Evolutionary conservation across 2,888 invertebrate genomes (phyloP).

Genomic region (Hyposoter didymator): DNA sequence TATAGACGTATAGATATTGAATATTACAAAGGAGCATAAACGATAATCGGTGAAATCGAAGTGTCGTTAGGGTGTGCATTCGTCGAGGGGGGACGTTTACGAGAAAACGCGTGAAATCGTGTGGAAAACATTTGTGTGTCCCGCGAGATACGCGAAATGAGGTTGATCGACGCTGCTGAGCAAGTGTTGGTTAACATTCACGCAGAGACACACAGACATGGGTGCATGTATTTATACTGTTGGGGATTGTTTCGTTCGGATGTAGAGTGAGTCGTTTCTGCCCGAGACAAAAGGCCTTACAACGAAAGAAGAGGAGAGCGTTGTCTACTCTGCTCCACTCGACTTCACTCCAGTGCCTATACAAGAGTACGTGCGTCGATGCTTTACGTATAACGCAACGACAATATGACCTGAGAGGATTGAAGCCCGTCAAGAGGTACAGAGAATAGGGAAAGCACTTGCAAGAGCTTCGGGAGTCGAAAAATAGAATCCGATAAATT

Average conservation of each 20-base stretch:
- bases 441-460: conserved; percentile 35
- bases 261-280: conserved; percentile 34
- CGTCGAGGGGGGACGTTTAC: conserved; percentile 33
- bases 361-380: background rate
- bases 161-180: conserved; percentile 45
- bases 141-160: conserved; percentile 53
- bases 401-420: conserved; percentile 12
- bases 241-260: conserved; percentile 16
- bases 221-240: background rate
- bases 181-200: background rate
- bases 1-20: conserved; percentile 30
- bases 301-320: conserved; percentile 28
- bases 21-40: conserved; percentile 46
- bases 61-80: conserved; percentile 45
- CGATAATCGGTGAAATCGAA: conserved; percentile 56
- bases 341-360: conserved; percentile 29
- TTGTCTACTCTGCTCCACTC: conserved; percentile 49
- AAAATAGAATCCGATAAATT: conserved; percentile 57
- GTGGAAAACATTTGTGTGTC: conserved; percentile 61
- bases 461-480: conserved; percentile 25
- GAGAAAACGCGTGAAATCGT: conserved; percentile 58
- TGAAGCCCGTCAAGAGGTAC: conserved; percentile 26
- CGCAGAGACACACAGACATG: background rate
- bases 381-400: conserved; percentile 8
- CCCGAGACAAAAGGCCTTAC: conserved; percentile 60